phyloP scores from a whole-genome alignment of 2,113 vertebrate genomes.

The Boulengeromyrus knoepffleri region DNA sequence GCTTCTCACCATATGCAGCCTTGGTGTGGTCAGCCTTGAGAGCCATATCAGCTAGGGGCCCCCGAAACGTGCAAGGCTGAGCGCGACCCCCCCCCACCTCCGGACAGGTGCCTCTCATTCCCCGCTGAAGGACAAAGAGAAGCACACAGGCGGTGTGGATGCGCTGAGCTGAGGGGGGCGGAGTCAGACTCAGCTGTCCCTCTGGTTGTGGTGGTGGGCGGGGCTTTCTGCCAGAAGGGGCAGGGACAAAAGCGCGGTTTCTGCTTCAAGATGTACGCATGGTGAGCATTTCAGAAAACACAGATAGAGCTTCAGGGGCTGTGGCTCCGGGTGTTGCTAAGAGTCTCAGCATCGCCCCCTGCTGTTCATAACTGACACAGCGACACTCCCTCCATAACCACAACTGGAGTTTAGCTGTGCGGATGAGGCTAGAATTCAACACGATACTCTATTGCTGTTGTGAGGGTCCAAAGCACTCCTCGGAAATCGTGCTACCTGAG shows the following conservation, averaged over 20 bases:
- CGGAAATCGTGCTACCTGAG: neutral
- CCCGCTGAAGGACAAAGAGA: conserved; percentile 30
- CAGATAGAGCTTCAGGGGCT: neutral
- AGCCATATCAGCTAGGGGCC: conserved; percentile 36
- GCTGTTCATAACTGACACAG: neutral
- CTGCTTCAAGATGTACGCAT: neutral
- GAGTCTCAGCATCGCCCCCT: neutral
- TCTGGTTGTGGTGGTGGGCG: neutral
- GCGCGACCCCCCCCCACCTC: conserved; percentile 35
- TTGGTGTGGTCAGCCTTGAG: conserved; percentile 38
- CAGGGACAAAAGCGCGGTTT: neutral
- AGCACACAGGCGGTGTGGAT: neutral
- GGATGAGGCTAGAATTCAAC: neutral
- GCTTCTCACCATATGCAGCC: conserved; percentile 13
- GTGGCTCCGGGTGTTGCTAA: neutral
- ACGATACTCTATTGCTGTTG: neutral
- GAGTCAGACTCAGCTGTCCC: neutral
- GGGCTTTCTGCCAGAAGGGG: neutral
- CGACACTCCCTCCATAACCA: neutral
- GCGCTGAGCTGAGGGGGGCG: neutral
- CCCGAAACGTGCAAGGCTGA: conserved; percentile 33
- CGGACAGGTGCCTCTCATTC: conserved; percentile 43
- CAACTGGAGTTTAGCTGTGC: neutral
- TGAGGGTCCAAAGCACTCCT: neutral
- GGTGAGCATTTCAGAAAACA: neutral